phyloP scores from a whole-genome alignment of 2,797 vertebrate species.

The Melanitta fusca region DNA sequence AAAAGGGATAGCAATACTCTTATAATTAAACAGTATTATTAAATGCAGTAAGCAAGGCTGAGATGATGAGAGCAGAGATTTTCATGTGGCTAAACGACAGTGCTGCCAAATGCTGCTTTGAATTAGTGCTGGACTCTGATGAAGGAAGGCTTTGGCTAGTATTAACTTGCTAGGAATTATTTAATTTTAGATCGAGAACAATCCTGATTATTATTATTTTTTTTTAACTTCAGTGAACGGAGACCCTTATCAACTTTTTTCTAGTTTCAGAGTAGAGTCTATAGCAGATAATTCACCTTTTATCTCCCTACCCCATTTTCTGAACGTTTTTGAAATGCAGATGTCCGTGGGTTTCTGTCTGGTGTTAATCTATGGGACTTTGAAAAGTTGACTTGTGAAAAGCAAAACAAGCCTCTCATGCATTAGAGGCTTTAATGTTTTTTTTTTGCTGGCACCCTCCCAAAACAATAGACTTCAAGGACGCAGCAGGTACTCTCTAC shows the following conservation, averaged over 20 bases:
- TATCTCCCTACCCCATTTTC: neutral
- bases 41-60: neutral
- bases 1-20: neutral
- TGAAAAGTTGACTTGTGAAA: neutral
- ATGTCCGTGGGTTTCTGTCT: neutral
- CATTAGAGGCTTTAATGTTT: neutral
- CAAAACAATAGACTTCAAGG: conserved; percentile 16
- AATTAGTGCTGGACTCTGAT: neutral
- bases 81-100: neutral
- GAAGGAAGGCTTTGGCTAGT: neutral
- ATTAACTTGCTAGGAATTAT: neutral
- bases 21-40: neutral
- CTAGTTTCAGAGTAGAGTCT: neutral
- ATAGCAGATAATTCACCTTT: neutral
- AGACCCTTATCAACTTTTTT: neutral
- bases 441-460: neutral
- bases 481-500: neutral
- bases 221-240: neutral
- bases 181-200: neutral
- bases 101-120: neutral
- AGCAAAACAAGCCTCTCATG: neutral
- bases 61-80: neutral
- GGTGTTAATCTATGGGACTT: neutral
- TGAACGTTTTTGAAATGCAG: neutral
- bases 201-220: neutral